These are phyloP conservation scores for Phallusia fumigata DNA, from an alignment of 23 tunicate species.

Conservation along the genomic window DNA sequence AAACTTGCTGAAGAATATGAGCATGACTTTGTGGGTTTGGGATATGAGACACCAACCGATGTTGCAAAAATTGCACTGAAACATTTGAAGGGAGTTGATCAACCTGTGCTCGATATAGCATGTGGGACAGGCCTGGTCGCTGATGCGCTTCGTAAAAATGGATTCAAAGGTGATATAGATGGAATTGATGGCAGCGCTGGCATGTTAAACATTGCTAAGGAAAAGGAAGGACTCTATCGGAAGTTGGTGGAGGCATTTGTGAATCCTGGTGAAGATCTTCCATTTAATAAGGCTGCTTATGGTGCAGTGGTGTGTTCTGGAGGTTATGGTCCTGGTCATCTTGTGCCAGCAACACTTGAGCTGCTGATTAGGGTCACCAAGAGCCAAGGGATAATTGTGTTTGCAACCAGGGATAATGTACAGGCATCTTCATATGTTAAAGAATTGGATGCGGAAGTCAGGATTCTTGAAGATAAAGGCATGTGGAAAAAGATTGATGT, in stretches of 20 bases:
- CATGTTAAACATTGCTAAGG: constrained; percentile 35
- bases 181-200: constrained; percentile 53
- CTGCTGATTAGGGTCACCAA: constrained; percentile 27
- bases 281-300: constrained; percentile 20
- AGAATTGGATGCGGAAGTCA: constrained; percentile 7
- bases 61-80: constrained; percentile 24
- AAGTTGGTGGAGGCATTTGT: constrained; percentile 25
- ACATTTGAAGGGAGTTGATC: not conserved
- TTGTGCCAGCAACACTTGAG: constrained; percentile 20
- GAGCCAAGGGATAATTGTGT: constrained; percentile 34
- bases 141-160: constrained; percentile 4
- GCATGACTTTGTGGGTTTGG: constrained; percentile 48
- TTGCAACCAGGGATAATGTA: constrained; percentile 37
- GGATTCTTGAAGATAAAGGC: not conserved
- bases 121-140: constrained; percentile 61
- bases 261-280: not conserved
- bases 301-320: constrained; percentile 62
- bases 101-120: constrained; percentile 26
- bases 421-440: constrained; percentile 29
- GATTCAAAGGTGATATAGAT: constrained; percentile 34
- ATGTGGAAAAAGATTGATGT: constrained; percentile 7
- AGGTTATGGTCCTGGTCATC: constrained; percentile 61
- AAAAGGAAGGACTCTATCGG: not conserved
- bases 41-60: constrained; percentile 42
- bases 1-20: constrained; percentile 42